Conservation (phyloP, 1,140 invertebrate species). For the Dryas iulia region DNA sequence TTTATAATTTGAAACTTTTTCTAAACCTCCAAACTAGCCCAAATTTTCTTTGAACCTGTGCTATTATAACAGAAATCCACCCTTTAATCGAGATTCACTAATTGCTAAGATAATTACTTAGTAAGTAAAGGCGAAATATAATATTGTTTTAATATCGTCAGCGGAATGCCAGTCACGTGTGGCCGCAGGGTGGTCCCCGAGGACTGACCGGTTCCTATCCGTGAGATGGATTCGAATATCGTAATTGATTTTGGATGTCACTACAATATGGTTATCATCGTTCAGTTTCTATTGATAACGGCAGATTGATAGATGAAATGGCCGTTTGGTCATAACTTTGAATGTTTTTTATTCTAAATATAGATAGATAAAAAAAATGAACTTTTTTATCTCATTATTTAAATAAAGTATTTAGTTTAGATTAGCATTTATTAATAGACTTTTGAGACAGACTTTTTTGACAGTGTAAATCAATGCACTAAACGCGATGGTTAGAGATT, state of each 20-base stretch:
- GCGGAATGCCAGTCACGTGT: conserved; percentile 51
- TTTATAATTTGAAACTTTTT: background rate
- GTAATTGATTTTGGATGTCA: conserved; percentile 54
- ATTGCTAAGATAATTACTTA: background rate
- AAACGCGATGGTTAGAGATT: too few relatives aligned
- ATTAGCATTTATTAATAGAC: too few relatives aligned
- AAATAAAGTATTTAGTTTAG: too few relatives aligned
- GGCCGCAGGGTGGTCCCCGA: conserved; percentile 30
- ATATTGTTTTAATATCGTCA: conserved; percentile 19
- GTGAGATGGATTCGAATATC: conserved; percentile 59
- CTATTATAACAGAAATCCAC: too few relatives aligned
- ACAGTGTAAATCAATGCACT: too few relatives aligned
- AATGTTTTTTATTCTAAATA: background rate
- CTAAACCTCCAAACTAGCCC: background rate
- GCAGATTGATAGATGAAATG: conserved; percentile 22
- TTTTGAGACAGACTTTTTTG: too few relatives aligned
- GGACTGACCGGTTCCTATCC: conserved; percentile 59
- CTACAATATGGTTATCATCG: conserved; percentile 30
- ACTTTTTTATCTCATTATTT: too few relatives aligned
- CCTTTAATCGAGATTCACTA: background rate
- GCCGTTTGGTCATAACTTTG: background rate
- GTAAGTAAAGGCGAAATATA: conserved; percentile 5
- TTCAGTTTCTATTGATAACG: conserved; percentile 10
- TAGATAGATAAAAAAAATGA: too few relatives aligned
- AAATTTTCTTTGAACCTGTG: too few relatives aligned